Evolutionary conservation across 2,113 vertebrate species (phyloP), one percentile per base, ranked within the genome.

Genomic region (Plestiodon gilberti): DNA sequence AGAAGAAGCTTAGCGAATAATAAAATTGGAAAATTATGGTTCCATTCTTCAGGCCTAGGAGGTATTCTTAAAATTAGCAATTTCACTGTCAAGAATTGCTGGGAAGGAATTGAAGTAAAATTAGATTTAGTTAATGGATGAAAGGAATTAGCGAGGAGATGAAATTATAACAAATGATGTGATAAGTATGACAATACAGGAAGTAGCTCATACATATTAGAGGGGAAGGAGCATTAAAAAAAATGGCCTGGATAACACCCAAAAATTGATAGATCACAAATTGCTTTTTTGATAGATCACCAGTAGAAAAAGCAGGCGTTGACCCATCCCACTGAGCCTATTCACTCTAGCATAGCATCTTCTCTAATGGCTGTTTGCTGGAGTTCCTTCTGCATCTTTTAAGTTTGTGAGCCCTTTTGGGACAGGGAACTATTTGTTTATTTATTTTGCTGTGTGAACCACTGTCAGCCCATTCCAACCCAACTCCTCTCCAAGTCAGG

Each of bases 21-120:
- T 81, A 88, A 76, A 90, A 80, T 75, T 82, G 87, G 6, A 86
- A 80, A 87, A 77, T n/a, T 62, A 35, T 35, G 64, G 78, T 93
- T 92, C 6, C 81, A 86, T 89, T 57, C 62, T 87, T 87, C 52
- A 89, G 59, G 89, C 28, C 2, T 30, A 70, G 33, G 78, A 75
- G 23, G 77, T 43, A 7, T 75, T 89, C 81, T 61, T 83, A 38
- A 64, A 90, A 88, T 48, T 78, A 85, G 18, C 6, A 61, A 15
- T 90, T 93, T 81, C 88, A 73, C 64, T 75, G 17, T 93, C 59
- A 13, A 74, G 79, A 90, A 90, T 43, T 6, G 1, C 59, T 75
- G 62, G 35, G 85, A 88, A 79, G 0, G 73, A 87, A 91, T 87
- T 89, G 85, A 40, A 85, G 11, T 3, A 57, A 90, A 89, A 38